Evolutionary conservation across 2,797 vertebrate genomes (phyloP).

Genomic region (Epinephelus coioides): DNA sequence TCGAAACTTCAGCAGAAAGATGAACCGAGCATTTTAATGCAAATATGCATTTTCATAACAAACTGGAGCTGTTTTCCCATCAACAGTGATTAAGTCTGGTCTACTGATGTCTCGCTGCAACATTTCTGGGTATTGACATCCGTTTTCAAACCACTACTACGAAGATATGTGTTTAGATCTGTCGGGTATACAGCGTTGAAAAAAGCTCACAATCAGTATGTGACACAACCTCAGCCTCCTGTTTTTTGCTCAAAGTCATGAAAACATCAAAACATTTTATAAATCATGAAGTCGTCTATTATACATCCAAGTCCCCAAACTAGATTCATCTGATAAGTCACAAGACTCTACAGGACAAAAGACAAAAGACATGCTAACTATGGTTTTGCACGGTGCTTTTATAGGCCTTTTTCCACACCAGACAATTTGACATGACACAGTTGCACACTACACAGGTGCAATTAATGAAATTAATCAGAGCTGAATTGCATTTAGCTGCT

Average conservation of each 20-base stretch:
- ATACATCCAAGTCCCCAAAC: neutral
- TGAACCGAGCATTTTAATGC: neutral
- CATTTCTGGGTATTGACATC: neutral
- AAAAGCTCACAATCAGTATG: no score
- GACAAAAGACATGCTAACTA: neutral
- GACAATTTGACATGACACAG: no score
- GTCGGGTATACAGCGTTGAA: neutral
- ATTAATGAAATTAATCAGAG: no score
- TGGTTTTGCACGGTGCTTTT: no score
- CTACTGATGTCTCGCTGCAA: neutral
- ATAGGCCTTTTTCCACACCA: no score
- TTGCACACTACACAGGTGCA: no score
- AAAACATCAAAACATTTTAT: neutral
- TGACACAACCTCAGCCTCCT: neutral
- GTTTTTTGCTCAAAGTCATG: neutral
- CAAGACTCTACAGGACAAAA: neutral
- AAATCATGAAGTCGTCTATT: neutral
- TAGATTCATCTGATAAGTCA: neutral
- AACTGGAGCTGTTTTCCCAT: neutral
- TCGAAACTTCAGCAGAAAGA: neutral
- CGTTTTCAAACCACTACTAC: no score
- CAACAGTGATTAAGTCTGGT: neutral
- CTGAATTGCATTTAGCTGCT: no score
- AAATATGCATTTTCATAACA: constrained; percentile 8
- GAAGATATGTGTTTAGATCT: neutral